Evolutionary conservation across 2,113 vertebrate genomes (phyloP), one percentile per base, ranked within the genome.

Genomic region (Chamaea fasciata): DNA sequence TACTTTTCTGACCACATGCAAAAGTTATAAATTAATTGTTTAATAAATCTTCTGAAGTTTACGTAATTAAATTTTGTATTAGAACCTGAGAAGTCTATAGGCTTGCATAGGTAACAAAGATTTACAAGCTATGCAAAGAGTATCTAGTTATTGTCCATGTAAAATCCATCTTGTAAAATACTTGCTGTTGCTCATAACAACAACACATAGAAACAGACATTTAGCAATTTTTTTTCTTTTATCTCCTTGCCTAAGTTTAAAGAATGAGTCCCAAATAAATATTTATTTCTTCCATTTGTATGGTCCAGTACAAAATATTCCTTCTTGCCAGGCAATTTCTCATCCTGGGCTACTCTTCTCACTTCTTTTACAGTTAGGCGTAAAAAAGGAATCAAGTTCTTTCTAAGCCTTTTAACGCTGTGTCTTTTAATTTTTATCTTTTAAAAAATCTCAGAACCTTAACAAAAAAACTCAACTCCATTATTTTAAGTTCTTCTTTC

Each of bases 171-270:
- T 21, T 10, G 4, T 47, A 64, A 59, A 7, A 27, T 22, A 49
- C 14, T 46, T 75, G 35, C 13, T 39, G 5, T 76, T 76, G 18
- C 6, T 84, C 3, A 55, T 59, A 83, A 28, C 6, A 3, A 33
- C 31, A 74, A 53, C 15, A 37, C 13, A 69, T 1, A 47, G 23
- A 76, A 28, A 64, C 3, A 83, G 15, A 50, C 0, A 44, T 50
- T 33, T 44, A 49, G 6, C 0, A 0, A 14, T 39, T 33, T 26
- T 68, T 76, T 74, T 20, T 18, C 7, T 62, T 65, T 83, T n/a
- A 10, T 80, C 5, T 70, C 17, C 27, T 18, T 83, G 42, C 11
- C 6, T 8, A 67, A 56, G 15, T 75, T 62, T 22, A 59, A 11
- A 41, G 39, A 67, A 81, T 26, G 9, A 49, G 9, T 35, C 37